Evolutionary conservation across 2,113 vertebrate species (phyloP), one percentile per base, ranked within the genome.

Genomic region (Labeo rohita): DNA sequence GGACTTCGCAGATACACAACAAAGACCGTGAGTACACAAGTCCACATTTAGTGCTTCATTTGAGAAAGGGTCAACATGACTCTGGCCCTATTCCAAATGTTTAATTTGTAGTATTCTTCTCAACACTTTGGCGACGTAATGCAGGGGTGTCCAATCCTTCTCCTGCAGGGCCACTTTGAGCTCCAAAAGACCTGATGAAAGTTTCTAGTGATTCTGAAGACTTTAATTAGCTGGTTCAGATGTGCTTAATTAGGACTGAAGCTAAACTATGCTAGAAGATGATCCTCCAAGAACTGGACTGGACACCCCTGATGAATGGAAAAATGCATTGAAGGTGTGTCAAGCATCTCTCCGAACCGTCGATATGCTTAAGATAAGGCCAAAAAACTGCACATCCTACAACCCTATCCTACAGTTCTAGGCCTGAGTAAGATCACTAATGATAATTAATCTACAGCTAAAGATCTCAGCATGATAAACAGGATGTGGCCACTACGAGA

Each of bases 381-480:
- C n/a, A 74, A 23, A 0, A 74, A 74, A 74, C 43, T 45, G 2
- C 21, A 74, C 21, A 74, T 12, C 45, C 21, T 23, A 68, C 13
- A 68, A 50, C 6, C 23, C 52, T 45, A 56, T 80, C 59, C 47
- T 76, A 59, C 77, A 59, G 68, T 23, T 85, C 75, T 47, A 73
- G 75, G 50, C n/a, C 56, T 50, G 12, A 50, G 45, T 49, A 49
- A 23, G 11, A 80, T 49, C n/a, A 28, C 43, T 18, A 49, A 49
- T 49, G 8, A 65, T 16, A 47, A 65, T 65, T 11, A 47, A 65
- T 8, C n/a, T 18, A 80, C 70, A 8, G 66, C 54, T 15, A 2
- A 11, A 75, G 16, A 16, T 68, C 49, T 73, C 13, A 75, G 36
- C 39, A 66, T 76, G 66, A 83, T 84, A 86, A 89, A 89, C 88